Base-by-base conservation (phyloP, 2,888 invertebrate species). In the Orchesella flavescens region DNA sequence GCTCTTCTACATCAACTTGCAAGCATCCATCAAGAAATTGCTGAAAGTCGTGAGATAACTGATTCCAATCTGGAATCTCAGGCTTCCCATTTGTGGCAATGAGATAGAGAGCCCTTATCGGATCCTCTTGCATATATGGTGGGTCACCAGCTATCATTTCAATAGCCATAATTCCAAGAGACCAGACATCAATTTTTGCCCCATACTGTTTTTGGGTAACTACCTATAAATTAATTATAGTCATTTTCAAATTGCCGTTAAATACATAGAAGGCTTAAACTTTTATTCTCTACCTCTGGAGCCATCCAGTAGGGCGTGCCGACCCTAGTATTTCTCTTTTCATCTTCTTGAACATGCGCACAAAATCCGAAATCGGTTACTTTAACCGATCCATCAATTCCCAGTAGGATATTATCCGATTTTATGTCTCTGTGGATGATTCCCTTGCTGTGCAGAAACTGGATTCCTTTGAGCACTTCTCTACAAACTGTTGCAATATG, bases 351-450 rank as follows among this genome's bases (percentile, higher is more conserved):
- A 76, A 98, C 95, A 90, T 98, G 98, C 2, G 98, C 99, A 91
- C 98, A 99, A 91, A 99, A 99, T 10, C 99, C 99, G 91, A 99
- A 99, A 91, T 99, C 98, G 0, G 96, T 97, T 0, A 97, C 95
- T 92, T 97, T 97, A 0, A 97, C 96, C 0, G 93, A 93, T 0
- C 97, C 97, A 89, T 96, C 94, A 95, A 97, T 96, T 21, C 97
- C 97, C 1, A 98, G 92, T 1, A 98, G 92, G 15, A 98, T 95
- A 90, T 98, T 98, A 90, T 98, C 98, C n/a, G 97, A 97, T 90
- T 98, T 98, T 80, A 98, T 97, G 90, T 98, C 98, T 86, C 98
- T 93, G 90, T 97, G 97, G 88, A 97, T 97, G 53, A 97, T 97
- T 15, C 96, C 96, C 90, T 94, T 94, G 65, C 94, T 93, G 90